phyloP scores from a whole-genome alignment of 2,797 vertebrate species.

The Alca torda region DNA sequence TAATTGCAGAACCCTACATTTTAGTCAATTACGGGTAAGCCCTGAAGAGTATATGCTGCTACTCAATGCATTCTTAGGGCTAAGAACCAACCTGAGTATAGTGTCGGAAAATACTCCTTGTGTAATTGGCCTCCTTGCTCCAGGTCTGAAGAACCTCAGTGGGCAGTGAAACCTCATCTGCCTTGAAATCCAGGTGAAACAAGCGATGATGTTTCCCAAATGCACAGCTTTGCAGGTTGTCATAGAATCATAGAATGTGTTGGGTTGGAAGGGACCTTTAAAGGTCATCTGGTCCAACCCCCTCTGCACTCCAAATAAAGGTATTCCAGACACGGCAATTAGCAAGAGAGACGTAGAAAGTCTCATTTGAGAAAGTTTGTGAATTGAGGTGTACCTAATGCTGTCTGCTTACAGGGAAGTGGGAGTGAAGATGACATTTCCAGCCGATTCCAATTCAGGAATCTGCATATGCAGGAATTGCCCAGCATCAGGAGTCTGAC shows the following conservation, averaged over 20 bases:
- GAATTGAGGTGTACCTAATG: not conserved
- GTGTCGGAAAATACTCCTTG: not conserved
- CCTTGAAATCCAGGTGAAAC: not conserved
- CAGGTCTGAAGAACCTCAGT: not conserved
- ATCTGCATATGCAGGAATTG: not conserved
- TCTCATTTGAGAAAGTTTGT: not conserved
- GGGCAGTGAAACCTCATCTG: not conserved
- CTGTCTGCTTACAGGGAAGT: not conserved
- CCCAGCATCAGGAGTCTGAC: not conserved
- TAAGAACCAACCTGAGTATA: not conserved
- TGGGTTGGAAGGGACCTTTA: no score
- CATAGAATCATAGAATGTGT: no score
- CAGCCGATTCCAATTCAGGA: not conserved
- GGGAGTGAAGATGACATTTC: not conserved
- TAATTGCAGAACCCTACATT: not conserved
- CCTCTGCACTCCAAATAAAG: not conserved
- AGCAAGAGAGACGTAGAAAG: not conserved
- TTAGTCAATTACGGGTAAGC: not conserved
- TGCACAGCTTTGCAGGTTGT: accelerated
- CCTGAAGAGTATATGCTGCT: not conserved
- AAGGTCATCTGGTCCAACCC: not conserved
- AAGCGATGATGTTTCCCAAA: not conserved
- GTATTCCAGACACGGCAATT: not conserved
- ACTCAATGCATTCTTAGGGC: not conserved
- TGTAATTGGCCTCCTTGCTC: not conserved